Percentiles rank a stretch among this genome's conserved stretches.
phyloP scores from a whole-genome alignment of 2,888 invertebrate genomes.

The Idaea straminata region DNA sequence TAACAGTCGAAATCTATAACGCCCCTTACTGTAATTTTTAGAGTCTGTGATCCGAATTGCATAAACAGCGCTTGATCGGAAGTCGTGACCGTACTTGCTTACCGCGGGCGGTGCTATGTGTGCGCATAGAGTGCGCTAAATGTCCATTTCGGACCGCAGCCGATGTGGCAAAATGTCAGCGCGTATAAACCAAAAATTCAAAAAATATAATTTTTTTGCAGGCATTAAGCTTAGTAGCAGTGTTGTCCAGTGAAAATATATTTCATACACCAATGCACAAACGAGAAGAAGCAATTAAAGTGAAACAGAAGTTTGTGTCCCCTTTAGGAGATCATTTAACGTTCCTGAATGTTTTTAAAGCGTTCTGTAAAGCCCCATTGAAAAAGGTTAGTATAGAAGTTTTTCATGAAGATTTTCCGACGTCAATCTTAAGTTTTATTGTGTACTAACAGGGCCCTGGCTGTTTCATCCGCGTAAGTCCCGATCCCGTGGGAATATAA shows the following conservation, averaged over 20 bases:
- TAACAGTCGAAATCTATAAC: too few relatives aligned
- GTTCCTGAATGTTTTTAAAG: slow-evolving; percentile 91
- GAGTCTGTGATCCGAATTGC: too few relatives aligned
- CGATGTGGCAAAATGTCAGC: too few relatives aligned
- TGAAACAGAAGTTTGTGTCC: slow-evolving; percentile 89
- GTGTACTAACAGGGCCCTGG: background rate
- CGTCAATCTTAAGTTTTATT: background rate
- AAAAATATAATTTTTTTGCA: slow-evolving; percentile 42
- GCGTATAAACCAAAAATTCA: too few relatives aligned
- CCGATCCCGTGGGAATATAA: too few relatives aligned
- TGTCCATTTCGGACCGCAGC: too few relatives aligned
- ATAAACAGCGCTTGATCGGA: too few relatives aligned
- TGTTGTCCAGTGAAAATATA: slow-evolving; percentile 93
- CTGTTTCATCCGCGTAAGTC: too few relatives aligned
- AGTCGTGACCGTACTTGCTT: too few relatives aligned
- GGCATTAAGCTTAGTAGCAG: slow-evolving; percentile 91
- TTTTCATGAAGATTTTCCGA: background rate
- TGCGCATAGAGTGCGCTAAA: too few relatives aligned
- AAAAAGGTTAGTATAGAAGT: slow-evolving; percentile 75
- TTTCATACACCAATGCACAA: slow-evolving; percentile 87
- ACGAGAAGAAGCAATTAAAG: slow-evolving; percentile 86
- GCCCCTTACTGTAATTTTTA: too few relatives aligned
- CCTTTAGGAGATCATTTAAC: slow-evolving; percentile 96
- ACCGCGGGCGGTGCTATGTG: too few relatives aligned
- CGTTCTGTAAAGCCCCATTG: slow-evolving; percentile 85